Percentiles rank a stretch among this genome's conserved stretches.
Conservation (phyloP, 2,113 vertebrate genomes). For the Nothobranchius furzeri region DNA sequence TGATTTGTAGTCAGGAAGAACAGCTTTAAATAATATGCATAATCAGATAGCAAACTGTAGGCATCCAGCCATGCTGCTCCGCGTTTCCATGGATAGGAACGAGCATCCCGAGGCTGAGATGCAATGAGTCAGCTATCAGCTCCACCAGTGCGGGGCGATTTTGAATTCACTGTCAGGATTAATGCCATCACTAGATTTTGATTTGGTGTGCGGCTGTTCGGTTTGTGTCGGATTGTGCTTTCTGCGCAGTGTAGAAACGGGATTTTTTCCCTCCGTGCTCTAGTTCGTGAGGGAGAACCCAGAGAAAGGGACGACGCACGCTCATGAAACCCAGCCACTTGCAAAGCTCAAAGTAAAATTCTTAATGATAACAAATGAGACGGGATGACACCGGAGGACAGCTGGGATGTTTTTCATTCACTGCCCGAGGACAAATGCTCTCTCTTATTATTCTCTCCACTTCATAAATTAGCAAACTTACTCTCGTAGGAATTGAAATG, state of each 20-base stretch:
- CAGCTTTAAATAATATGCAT: constrained; percentile 62
- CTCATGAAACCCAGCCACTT: constrained; percentile 4
- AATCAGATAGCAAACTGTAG: constrained; percentile 58
- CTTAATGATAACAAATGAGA: constrained; percentile 25
- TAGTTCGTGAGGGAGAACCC: constrained; percentile 12
- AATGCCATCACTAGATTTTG: constrained; percentile 54
- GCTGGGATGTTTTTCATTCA: constrained; percentile 9
- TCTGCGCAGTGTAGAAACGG: constrained; percentile 15
- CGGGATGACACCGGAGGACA: neutral
- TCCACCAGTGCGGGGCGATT: constrained; percentile 36
- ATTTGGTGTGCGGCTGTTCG: constrained; percentile 50
- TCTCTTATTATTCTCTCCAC: constrained; percentile 12
- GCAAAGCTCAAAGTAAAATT: constrained; percentile 23
- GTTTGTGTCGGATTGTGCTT: constrained; percentile 43
- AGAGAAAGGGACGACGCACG: constrained; percentile 9
- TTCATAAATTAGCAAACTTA: constrained; percentile 29
- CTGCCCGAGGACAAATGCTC: constrained; percentile 6
- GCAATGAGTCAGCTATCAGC: constrained; percentile 51
- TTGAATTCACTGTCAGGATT: constrained; percentile 66
- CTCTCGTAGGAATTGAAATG: constrained; percentile 22
- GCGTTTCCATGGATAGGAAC: constrained; percentile 39
- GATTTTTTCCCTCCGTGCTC: constrained; percentile 15
- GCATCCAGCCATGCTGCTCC: constrained; percentile 39
- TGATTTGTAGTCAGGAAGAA: constrained; percentile 57
- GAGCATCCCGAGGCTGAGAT: constrained; percentile 41